Conservation (phyloP, 1,140 invertebrate species). For the Potamilus streckersoni region DNA sequence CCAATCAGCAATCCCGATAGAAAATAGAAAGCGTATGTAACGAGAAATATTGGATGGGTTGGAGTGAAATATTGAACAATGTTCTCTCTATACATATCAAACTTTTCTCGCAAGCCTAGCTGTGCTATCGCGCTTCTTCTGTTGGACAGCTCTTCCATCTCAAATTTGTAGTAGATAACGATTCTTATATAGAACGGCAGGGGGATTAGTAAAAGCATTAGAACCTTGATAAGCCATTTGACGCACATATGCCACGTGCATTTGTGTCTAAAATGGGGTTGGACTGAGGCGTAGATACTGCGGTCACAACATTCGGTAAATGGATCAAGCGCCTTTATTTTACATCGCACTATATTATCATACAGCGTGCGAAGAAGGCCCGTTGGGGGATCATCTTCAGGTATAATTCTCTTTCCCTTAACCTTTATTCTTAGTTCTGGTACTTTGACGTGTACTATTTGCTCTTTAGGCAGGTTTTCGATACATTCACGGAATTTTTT, state of each 20-base stretch:
- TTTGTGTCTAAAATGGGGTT: constrained; percentile 47
- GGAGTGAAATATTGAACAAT: constrained; percentile 61
- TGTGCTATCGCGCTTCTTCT: constrained; percentile 33
- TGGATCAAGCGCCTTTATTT: constrained; percentile 54
- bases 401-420: constrained; percentile 60
- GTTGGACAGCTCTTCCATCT: constrained; percentile 48
- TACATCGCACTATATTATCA: constrained; percentile 59
- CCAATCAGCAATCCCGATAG: constrained; percentile 51
- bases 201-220: constrained; percentile 55
- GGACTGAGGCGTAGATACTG: constrained; percentile 54
- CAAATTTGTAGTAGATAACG: constrained; percentile 60
- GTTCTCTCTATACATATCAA: constrained; percentile 57
- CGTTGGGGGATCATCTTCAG: constrained; percentile 59
- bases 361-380: constrained; percentile 55
- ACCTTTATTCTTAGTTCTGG: constrained; percentile 55
- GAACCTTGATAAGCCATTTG: constrained; percentile 44
- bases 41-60: constrained; percentile 58
- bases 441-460: constrained; percentile 53
- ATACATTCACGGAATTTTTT: constrained; percentile 44
- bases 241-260: constrained; percentile 56
- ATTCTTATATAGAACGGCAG: constrained; percentile 60
- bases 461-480: constrained; percentile 44
- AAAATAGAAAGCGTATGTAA: constrained; percentile 58
- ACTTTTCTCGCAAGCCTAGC: constrained; percentile 40
- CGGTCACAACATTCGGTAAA: constrained; percentile 58